Evolutionary conservation across 2,113 vertebrate genomes (phyloP), one percentile per base, ranked within the genome.

Genomic region (Eurystomus gularis): DNA sequence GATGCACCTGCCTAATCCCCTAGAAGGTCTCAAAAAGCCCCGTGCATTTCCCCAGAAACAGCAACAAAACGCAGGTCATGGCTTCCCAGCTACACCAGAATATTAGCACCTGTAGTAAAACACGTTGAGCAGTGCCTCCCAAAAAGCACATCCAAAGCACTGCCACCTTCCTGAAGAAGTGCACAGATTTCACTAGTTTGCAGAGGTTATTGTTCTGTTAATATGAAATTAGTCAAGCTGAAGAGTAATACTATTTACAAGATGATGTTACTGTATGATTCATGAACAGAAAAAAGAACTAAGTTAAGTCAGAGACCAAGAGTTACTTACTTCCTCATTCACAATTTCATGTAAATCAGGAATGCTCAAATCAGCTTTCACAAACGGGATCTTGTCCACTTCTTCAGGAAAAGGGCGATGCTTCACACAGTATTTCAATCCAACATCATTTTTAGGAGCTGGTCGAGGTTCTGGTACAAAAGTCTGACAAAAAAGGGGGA

Each of bases 331-430:
- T 97, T 99, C 99, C 95, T 99, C 99, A 88, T 98, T 99, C 91
- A 99, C 98, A 7, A 99, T 99, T 97, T 99, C 99, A 86, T 99
- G 99, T 97, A 99, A 97, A 97, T 99, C 99, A 75, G 99, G 99
- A 97, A 99, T 99, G 97, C 99, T 99, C 86, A 99, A 97, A 92
- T 99, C 99, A 82, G 99, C 99, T 97, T 99, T 99, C 85, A 99
- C 99, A 77, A 99, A 99, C 4, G 99, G 99, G 93, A 99, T 99
- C 97, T 99, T 99, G 96, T 99, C 99, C 93, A 99, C 99, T 90
- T 99, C 99, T 89, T 99, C 99, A 33, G 99, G 99, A 96, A 99
- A 99, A 28, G 99, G 99, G 44, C 99, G 98, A 92, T 99, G 99
- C 95, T 99, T 99, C 79, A 99, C 98, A 29, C 98, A 99, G 93